phyloP scores from a whole-genome alignment of 1,140 invertebrate species.

The Macrobrachium rosenbergii region DNA sequence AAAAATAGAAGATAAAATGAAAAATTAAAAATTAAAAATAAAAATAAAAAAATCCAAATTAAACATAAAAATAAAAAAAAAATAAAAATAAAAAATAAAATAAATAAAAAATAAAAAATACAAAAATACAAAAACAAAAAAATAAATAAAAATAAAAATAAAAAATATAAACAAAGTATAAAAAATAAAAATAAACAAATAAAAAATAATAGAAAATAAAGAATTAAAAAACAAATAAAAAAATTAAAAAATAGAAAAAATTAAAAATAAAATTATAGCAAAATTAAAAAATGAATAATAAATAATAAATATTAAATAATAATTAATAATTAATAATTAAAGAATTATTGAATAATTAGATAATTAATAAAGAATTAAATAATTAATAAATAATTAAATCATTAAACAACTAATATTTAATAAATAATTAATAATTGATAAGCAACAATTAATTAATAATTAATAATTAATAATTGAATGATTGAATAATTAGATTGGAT shows the following conservation, averaged over 20 bases:
- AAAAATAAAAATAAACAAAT: too few species aligned
- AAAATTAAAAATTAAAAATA: neutral
- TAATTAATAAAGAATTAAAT: neutral
- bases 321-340: neutral
- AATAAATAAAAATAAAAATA: too few species aligned
- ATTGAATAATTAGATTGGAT: neutral
- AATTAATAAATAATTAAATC: neutral
- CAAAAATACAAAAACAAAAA: too few species aligned
- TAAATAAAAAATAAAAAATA: slow-evolving; percentile 13
- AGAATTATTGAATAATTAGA: neutral
- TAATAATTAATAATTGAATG: neutral
- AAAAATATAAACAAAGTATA: too few species aligned
- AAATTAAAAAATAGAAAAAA: neutral
- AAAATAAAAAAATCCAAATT: neutral
- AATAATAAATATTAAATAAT: neutral
- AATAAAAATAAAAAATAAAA: slow-evolving; percentile 9
- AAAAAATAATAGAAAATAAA: too few species aligned
- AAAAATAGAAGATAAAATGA: neutral
- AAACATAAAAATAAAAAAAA: neutral
- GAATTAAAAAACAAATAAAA: too few species aligned
- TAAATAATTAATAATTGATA: neutral
- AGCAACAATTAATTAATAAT: neutral
- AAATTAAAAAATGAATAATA: neutral
- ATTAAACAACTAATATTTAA: neutral
- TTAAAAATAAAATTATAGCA: neutral